Evolutionary conservation across 2,797 vertebrate species (phyloP).

Genomic region (Sarcophilus harrisii): DNA sequence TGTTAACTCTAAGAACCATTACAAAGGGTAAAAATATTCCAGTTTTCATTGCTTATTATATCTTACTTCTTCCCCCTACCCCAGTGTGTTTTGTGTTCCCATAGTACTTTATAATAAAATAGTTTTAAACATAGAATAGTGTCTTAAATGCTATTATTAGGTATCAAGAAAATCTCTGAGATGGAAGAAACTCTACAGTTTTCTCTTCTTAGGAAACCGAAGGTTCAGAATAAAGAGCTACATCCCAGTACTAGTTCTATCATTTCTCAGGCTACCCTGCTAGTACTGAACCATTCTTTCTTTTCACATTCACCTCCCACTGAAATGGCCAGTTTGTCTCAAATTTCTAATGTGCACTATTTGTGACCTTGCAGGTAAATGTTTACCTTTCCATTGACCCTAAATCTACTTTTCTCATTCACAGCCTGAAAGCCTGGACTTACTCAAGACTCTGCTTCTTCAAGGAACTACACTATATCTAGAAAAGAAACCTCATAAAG

Average conservation of each 20-base stretch:
- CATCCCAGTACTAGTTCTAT: not conserved
- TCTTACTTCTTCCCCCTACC: not conserved
- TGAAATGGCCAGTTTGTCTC: not conserved
- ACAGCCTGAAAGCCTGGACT: not conserved
- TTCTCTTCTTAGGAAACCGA: not conserved
- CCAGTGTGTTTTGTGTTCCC: not conserved
- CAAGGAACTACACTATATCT: not conserved
- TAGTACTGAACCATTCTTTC: not conserved
- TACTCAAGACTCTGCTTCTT: not conserved
- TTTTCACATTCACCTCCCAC: not conserved
- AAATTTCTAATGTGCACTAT: not conserved
- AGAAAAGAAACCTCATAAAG: not conserved
- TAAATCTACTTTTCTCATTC: not conserved
- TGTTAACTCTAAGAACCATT: not conserved
- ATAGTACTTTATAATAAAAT: not conserved
- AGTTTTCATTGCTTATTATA: not conserved
- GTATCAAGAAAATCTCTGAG: not conserved
- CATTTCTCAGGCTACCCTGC: not conserved
- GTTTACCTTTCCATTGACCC: not conserved
- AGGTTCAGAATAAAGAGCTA: not conserved
- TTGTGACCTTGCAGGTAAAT: not conserved
- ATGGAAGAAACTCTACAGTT: not conserved
- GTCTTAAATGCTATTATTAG: not conserved
- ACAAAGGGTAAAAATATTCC: not conserved
- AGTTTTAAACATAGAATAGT: not conserved